phyloP scores from a whole-genome alignment of 30 jellyfish, hydroid and myxozoan species.

The Hydractinia echinata region DNA sequence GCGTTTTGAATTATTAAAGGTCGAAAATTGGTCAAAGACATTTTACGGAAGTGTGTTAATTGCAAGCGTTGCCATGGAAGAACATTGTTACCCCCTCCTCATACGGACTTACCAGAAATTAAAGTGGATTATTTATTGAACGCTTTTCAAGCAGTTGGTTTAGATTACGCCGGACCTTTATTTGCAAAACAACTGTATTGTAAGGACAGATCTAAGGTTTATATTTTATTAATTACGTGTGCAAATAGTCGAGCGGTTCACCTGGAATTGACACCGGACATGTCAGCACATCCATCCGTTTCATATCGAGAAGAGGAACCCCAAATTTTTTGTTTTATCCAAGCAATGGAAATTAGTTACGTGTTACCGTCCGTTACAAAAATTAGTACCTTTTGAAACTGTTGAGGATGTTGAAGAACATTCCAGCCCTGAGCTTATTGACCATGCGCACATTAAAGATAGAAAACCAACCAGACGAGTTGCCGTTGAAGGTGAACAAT shows the following conservation, averaged over 20 bases:
- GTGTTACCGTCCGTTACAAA: slow-evolving; percentile 12
- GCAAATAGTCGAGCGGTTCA: too few species aligned
- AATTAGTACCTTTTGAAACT: not conserved
- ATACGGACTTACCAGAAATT: slow-evolving; percentile 32
- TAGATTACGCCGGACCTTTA: slow-evolving; percentile 21
- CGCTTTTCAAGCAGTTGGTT: too few species aligned
- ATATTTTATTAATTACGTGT: slow-evolving; percentile 24
- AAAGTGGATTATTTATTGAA: slow-evolving; percentile 3
- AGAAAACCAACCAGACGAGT: too few species aligned
- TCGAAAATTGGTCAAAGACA: slow-evolving; percentile 25
- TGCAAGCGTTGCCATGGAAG: slow-evolving; percentile 35
- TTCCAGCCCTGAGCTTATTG: too few species aligned
- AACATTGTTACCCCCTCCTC: slow-evolving; percentile 38
- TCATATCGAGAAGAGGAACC: too few species aligned
- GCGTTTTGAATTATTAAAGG: slow-evolving; percentile 33
- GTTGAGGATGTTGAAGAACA: not conserved
- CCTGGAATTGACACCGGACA: too few species aligned
- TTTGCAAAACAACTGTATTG: not conserved
- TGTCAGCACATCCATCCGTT: too few species aligned
- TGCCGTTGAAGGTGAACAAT: too few species aligned
- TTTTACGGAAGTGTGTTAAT: slow-evolving; percentile 1
- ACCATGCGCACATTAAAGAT: too few species aligned
- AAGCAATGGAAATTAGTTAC: not conserved
- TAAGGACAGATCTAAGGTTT: not conserved
- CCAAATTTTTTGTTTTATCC: too few species aligned